A percentile compares a stretch with the other conserved stretches of the same genome.
These are phyloP conservation scores for Brassicogethes aeneus DNA, from an alignment of 2,888 invertebrate species.

Conservation along the genomic window DNA sequence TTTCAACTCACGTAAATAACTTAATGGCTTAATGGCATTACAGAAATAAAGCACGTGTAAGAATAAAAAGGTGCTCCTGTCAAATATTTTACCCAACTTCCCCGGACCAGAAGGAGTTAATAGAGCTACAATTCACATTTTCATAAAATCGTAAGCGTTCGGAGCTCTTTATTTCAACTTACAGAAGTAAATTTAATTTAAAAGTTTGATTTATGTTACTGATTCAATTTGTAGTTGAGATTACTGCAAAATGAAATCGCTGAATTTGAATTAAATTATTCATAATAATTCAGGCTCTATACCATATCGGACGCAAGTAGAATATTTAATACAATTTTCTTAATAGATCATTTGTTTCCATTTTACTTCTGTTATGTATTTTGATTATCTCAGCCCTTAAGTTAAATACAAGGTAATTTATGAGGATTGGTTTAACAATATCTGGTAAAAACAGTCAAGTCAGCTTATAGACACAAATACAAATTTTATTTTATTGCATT, in stretches of 20 bases:
- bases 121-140: conserved; percentile 1
- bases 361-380: too few species aligned
- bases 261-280: conserved; percentile 5
- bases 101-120: neutral
- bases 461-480: too few species aligned
- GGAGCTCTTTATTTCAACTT: conserved; percentile 10
- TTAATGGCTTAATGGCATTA: conserved; percentile 12
- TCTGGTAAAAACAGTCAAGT: too few species aligned
- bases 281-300: conserved; percentile 2
- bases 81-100: conserved; percentile 1
- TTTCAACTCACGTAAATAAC: conserved; percentile 11
- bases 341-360: neutral
- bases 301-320: neutral
- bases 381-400: too few species aligned
- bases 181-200: conserved; percentile 18
- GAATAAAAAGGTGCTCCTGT: conserved; percentile 3
- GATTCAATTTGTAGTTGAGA: conserved; percentile 20
- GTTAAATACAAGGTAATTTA: too few species aligned
- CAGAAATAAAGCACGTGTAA: conserved; percentile 4
- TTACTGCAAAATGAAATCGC: conserved; percentile 16
- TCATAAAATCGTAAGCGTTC: conserved; percentile 1
- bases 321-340: neutral
- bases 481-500: too few species aligned
- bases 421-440: too few species aligned
- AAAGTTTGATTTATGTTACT: conserved; percentile 19